Evolutionary conservation across 2,113 vertebrate genomes (phyloP).

Genomic region (Hyperoodon ampullatus): DNA sequence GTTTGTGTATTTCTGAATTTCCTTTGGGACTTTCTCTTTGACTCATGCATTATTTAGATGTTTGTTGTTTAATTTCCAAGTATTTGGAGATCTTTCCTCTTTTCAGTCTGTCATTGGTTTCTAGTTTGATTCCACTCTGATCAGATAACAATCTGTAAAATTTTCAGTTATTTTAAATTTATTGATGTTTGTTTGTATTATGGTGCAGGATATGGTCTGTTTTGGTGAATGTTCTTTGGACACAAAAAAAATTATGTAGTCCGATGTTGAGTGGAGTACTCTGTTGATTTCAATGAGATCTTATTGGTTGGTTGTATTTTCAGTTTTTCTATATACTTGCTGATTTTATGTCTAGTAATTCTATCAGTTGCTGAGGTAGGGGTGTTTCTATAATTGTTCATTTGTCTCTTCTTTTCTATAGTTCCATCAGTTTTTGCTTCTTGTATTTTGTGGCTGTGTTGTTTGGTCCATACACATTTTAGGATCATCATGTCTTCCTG

Average conservation of each 20-base stretch:
- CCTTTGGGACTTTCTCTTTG: neutral
- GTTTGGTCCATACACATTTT: neutral
- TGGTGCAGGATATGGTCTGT: neutral
- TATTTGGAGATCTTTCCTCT: neutral
- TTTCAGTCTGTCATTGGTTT: neutral
- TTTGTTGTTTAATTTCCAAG: neutral
- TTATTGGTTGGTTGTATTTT: neutral
- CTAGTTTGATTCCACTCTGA: neutral
- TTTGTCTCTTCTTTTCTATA: neutral
- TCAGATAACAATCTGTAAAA: neutral
- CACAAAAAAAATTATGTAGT: neutral
- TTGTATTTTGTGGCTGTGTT: neutral
- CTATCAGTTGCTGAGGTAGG: neutral
- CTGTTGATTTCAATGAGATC: neutral
- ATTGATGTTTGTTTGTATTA: neutral
- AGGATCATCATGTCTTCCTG: neutral
- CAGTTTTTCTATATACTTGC: neutral
- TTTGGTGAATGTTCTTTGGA: neutral
- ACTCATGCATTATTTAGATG: neutral
- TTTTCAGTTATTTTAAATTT: conserved; percentile 26
- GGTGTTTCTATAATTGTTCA: neutral
- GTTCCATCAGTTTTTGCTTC: neutral
- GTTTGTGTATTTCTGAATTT: neutral
- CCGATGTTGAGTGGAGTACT: neutral
- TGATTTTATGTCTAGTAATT: conserved; percentile 2